These are phyloP conservation scores for Catocala nupta DNA, from an alignment of 2,888 invertebrate species.

Conservation along the genomic window DNA sequence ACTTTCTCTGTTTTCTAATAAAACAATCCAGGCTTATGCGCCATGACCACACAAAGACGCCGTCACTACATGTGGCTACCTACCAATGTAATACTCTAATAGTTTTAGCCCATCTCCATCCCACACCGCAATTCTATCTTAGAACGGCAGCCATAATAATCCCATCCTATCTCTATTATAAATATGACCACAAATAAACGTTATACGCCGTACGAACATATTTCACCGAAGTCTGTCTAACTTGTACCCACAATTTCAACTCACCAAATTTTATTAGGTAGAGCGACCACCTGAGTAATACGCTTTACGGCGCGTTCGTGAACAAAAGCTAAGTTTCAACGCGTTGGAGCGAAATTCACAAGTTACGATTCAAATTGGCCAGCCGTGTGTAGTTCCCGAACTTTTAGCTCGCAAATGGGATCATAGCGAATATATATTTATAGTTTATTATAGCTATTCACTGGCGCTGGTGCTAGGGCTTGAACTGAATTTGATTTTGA, in stretches of 20 bases:
- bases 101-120: too few species aligned
- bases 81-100: too few species aligned
- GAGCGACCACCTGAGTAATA: slow-evolving; percentile 48
- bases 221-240: slow-evolving; percentile 26
- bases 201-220: slow-evolving; percentile 19
- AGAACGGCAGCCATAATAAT: too few species aligned
- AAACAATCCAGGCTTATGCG: too few species aligned
- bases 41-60: too few species aligned
- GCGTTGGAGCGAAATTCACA: slow-evolving; percentile 52
- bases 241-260: slow-evolving; percentile 34
- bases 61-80: too few species aligned
- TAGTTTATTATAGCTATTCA: slow-evolving; percentile 12
- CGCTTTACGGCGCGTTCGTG: slow-evolving; percentile 41
- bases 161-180: too few species aligned
- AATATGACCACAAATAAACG: not conserved
- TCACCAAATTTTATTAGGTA: slow-evolving; percentile 45
- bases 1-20: too few species aligned
- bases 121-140: too few species aligned
- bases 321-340: slow-evolving; percentile 53
- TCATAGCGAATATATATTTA: slow-evolving; percentile 41
- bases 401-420: slow-evolving; percentile 44
- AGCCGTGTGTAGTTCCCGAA: slow-evolving; percentile 43
- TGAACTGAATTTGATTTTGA: not conserved
- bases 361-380: slow-evolving; percentile 56
- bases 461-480: not conserved